Percentiles rank a stretch among this genome's conserved stretches.
These are phyloP conservation scores for Lasioglossum marginatum DNA, from an alignment of 2,888 invertebrate species.

Conservation along the genomic window DNA sequence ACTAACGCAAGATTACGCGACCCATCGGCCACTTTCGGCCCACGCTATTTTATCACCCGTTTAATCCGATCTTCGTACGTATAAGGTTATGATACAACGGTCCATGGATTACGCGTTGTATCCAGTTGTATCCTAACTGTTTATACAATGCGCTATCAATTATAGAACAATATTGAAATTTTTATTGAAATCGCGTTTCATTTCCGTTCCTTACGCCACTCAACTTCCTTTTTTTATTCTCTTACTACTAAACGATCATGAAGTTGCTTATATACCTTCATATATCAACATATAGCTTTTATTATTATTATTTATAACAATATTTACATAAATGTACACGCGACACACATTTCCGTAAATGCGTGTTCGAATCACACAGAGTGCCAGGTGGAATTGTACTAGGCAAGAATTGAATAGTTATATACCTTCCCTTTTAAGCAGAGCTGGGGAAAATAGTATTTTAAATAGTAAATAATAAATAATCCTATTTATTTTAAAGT, in stretches of 20 bases:
- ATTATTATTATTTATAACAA: conserved; percentile 64
- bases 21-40: conserved; percentile 79
- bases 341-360: conserved; percentile 49
- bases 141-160: not conserved
- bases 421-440: not conserved
- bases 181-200: not conserved
- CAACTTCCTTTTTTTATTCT: not conserved
- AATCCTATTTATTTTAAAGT: no score
- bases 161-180: not conserved
- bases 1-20: conserved; percentile 80
- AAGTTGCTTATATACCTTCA: not conserved
- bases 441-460: no score
- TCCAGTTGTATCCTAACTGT: conserved; percentile 1
- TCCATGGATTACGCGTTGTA: conserved; percentile 9
- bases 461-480: no score
- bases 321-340: conserved; percentile 77
- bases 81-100: conserved; percentile 50
- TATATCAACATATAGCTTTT: conserved; percentile 58
- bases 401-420: conserved; percentile 13
- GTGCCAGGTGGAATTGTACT: conserved; percentile 4
- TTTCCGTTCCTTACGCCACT: not conserved
- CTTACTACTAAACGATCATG: not conserved
- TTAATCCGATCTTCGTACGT: conserved; percentile 62
- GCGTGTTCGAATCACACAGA: conserved; percentile 40
- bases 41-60: conserved; percentile 77